Evolutionary conservation across 2,113 vertebrate species (phyloP).

Genomic region (Orycteropus afer): DNA sequence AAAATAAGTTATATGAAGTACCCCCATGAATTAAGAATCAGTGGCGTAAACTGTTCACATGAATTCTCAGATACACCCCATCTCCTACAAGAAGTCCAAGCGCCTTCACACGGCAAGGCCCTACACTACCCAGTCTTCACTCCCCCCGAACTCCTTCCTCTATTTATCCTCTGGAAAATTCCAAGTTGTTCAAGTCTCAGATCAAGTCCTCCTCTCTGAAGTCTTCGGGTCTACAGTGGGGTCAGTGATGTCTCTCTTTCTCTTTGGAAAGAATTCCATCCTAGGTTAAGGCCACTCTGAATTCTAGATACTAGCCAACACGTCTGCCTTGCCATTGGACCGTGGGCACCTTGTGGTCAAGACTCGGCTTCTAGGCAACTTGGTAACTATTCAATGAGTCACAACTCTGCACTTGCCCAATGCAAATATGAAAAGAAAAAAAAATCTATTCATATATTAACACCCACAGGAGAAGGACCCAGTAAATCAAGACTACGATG

Average conservation of each 20-base stretch:
- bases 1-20: not conserved
- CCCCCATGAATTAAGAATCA: not conserved
- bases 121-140: not conserved
- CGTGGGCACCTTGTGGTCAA: not conserved
- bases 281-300: not conserved
- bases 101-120: not conserved
- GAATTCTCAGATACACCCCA: not conserved
- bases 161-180: slow-evolving; percentile 5
- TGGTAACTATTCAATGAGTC: not conserved
- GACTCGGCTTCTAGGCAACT: not conserved
- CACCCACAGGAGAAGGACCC: not conserved
- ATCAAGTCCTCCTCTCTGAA: not conserved
- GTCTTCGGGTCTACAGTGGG: not conserved
- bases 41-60: not conserved
- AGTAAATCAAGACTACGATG: not conserved
- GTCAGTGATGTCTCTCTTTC: not conserved
- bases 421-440: not conserved
- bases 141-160: not conserved
- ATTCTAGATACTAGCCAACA: not conserved
- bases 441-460: not conserved
- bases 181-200: not conserved
- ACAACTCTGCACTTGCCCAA: not conserved
- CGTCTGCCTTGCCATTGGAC: fast-evolving
- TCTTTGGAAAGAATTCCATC: not conserved
- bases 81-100: not conserved